Base-by-base conservation (phyloP, 2,888 invertebrate species). In the Conops quadrifasciatus region DNA sequence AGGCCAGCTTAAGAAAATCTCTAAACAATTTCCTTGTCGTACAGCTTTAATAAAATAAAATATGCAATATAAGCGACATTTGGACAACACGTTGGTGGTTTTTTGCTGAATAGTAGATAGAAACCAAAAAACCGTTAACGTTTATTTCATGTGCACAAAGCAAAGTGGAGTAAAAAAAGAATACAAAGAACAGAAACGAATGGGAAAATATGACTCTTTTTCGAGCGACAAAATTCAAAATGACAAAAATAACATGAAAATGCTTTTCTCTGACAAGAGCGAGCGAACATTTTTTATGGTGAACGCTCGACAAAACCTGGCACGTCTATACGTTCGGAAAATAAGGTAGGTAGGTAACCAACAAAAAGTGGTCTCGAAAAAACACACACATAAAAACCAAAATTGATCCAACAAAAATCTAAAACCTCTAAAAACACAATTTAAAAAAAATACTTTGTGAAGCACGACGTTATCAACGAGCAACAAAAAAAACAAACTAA, bases 171-270 rank as follows among this genome's bases (percentile, higher is more conserved):
- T n/a, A 53, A 53, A 19, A 53, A 9, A 5, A 19, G 7, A 53
- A 4, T 11, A 21, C 21, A 9, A n/a, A 21, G 53, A 16, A 1
- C 15, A 49, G 13, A n/a, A 49, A n/a, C 16, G 15, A 53, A 53
- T 21, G 21, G 11, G 21, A 47, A 63, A 63, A 63, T 47, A 47
- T 63, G 47, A 21, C 15, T 3, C 19, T 26, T 45, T 63, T 56
- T 47, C 11, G 16, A 63, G 63, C 16, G 26, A 19, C 4, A 36
- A 36, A 2, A 30, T 9, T 43, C 45, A 43, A 63, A 47, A 63
- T 47, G 47, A 63, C 63, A 45, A 63, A 63, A 63, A 45, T 45
- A 63, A 63, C 63, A 63, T 7, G 47, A 45, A 63, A 63, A 63
- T 24, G 63, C 47, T 63, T 63, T 63, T 63, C 47, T 47, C 5